Evolutionary conservation across 2,113 vertebrate species (phyloP).

Genomic region (Ptyas mucosa): DNA sequence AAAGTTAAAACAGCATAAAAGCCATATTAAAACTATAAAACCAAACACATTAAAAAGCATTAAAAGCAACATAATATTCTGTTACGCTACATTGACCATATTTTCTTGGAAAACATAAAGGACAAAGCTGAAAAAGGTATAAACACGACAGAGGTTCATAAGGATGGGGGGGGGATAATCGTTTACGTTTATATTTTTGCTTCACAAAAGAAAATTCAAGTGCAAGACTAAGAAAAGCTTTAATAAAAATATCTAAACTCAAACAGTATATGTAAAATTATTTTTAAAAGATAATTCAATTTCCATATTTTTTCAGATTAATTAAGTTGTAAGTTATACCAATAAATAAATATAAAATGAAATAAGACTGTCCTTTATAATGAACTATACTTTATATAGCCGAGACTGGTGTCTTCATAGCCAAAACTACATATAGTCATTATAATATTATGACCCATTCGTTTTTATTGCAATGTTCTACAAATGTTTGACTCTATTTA

Average conservation of each 20-base stretch:
- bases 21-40: neutral
- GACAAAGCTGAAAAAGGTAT: neutral
- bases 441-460: neutral
- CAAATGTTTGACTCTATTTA: neutral
- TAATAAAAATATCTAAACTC: neutral
- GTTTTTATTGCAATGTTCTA: neutral
- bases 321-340: neutral
- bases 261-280: neutral
- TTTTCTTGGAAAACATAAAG: neutral
- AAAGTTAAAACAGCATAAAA: neutral
- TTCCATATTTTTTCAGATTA: neutral
- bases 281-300: neutral
- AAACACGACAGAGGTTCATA: neutral
- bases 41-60: neutral
- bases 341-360: neutral
- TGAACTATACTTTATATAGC: neutral
- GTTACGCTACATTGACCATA: neutral
- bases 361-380: neutral
- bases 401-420: neutral
- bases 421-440: neutral
- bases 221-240: neutral
- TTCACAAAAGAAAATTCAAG: neutral
- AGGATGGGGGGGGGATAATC: neutral
- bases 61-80: neutral
- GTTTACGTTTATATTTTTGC: too few species aligned